These are phyloP conservation scores for Pyrgilauda ruficollis DNA, from an alignment of 2,113 vertebrate species.

Conservation along the genomic window DNA sequence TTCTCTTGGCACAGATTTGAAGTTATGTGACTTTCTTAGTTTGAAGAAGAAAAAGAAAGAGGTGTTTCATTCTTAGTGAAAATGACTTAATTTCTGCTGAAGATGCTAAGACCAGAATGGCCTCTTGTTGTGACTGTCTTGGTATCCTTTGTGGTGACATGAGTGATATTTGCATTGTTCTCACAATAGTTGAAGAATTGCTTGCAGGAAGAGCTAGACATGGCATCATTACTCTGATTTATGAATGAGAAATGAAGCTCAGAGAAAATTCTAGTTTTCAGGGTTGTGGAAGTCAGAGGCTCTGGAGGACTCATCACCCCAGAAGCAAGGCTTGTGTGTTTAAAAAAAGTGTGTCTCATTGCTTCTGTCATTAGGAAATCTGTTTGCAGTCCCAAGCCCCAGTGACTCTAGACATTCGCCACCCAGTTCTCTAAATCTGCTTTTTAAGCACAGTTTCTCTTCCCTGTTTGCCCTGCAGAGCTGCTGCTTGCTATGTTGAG, in stretches of 20 bases:
- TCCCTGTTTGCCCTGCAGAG: conserved; percentile 30
- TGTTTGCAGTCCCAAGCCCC: background rate
- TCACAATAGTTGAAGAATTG: background rate
- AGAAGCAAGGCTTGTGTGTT: background rate
- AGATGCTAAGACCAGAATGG: background rate
- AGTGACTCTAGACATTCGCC: background rate
- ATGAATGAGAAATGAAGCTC: background rate
- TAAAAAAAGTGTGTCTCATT: background rate
- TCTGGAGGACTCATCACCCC: background rate
- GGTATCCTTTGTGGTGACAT: background rate
- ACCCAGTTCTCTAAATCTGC: background rate
- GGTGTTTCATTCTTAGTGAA: background rate
- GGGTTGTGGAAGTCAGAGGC: background rate
- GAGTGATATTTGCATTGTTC: background rate
- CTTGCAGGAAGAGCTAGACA: background rate
- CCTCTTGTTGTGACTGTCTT: background rate
- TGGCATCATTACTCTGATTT: background rate
- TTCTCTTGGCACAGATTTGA: background rate
- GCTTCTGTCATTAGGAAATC: background rate
- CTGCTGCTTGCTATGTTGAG: background rate
- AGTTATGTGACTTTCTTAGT: background rate
- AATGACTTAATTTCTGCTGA: background rate
- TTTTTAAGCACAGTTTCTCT: background rate
- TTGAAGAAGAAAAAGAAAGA: background rate
- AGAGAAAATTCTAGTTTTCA: background rate